Percentiles rank a stretch among this genome's conserved stretches.
Conservation (phyloP, 92 coral and sea anemone species). For the Bergia puertoricense region DNA sequence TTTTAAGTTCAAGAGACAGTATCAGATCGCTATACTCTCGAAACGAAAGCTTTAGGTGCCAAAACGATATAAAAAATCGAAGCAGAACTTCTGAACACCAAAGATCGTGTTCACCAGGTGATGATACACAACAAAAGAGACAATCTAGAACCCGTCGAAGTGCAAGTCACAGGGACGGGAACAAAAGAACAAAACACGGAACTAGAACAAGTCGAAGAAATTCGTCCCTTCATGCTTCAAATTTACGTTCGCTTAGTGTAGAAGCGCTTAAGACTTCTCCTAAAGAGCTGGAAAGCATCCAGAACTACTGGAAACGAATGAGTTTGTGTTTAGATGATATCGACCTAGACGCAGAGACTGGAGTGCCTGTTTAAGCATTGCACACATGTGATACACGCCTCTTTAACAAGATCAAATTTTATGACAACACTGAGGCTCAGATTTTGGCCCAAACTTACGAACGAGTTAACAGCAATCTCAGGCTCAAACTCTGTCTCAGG, state of each 20-base stretch:
- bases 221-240: constrained; percentile 29
- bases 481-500: neutral
- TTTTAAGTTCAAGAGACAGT: neutral
- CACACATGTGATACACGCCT: neutral
- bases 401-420: neutral
- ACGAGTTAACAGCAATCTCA: neutral
- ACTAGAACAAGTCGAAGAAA: neutral
- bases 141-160: constrained; percentile 3
- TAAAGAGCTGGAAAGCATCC: constrained; percentile 70
- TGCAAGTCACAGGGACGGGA: neutral
- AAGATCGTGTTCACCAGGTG: neutral
- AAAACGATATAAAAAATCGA: neutral
- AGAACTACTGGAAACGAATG: constrained; percentile 88
- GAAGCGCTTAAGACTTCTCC: constrained; percentile 65
- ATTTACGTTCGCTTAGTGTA: neutral
- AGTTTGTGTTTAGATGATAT: constrained; percentile 83
- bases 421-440: neutral
- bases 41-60: neutral
- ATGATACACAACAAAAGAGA: neutral
- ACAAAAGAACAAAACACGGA: constrained; percentile 43
- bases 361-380: neutral
- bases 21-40: constrained; percentile 26
- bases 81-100: neutral
- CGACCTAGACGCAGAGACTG: constrained; percentile 62
- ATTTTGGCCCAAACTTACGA: neutral